Evolutionary conservation across 2,113 vertebrate species (phyloP).

Genomic region (Tenebrosternarchus preto): DNA sequence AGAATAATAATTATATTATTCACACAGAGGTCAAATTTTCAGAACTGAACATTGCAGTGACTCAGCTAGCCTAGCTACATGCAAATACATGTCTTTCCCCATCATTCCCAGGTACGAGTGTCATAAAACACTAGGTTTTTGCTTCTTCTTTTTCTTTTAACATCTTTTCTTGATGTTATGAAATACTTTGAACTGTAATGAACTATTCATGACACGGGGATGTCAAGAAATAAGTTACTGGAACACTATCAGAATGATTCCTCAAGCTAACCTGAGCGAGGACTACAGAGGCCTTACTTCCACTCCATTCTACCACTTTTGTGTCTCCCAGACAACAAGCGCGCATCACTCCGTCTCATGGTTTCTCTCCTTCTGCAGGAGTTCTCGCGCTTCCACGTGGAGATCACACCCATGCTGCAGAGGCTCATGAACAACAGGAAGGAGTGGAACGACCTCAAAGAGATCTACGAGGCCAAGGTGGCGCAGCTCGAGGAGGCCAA

Average conservation of each 20-base stretch:
- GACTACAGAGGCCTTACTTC: too few relatives aligned
- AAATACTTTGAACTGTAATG: background rate
- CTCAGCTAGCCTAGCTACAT: background rate
- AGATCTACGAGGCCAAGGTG: conserved; percentile 76
- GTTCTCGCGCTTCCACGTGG: conserved; percentile 79
- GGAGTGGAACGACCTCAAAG: conserved; percentile 80
- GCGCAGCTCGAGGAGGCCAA: conserved; percentile 70
- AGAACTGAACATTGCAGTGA: background rate
- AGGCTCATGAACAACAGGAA: conserved; percentile 81
- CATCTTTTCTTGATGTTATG: background rate
- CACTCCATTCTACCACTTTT: too few relatives aligned
- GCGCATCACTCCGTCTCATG: background rate
- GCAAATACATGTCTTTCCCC: too few relatives aligned
- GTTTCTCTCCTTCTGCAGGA: conserved; percentile 65
- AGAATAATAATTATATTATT: conserved; percentile 27
- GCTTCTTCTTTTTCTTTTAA: background rate
- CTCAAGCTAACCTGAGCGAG: too few relatives aligned
- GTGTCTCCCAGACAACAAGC: background rate
- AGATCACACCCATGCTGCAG: conserved; percentile 81
- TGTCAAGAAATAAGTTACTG: background rate
- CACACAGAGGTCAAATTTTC: background rate
- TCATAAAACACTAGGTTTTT: background rate
- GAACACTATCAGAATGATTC: too few relatives aligned
- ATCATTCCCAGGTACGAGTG: background rate
- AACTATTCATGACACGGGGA: background rate